These are phyloP conservation scores for Etheostoma spectabile DNA, from an alignment of 2,113 vertebrate genomes.

Conservation along the genomic window DNA sequence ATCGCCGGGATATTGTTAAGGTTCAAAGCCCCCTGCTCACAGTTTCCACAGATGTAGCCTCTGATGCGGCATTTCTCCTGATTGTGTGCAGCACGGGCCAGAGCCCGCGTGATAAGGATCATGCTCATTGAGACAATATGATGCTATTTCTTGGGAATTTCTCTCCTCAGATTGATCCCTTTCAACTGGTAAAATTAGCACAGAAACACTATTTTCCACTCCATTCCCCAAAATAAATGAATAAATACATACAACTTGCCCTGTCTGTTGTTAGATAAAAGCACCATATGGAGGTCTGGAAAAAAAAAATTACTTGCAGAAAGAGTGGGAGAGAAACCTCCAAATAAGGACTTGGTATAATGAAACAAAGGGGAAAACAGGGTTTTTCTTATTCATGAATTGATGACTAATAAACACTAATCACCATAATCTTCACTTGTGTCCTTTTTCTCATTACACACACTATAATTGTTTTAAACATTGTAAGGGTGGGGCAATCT, in stretches of 20 bases:
- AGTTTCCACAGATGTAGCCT: conserved; percentile 50
- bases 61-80: conserved; percentile 61
- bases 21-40: conserved; percentile 50
- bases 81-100: conserved; percentile 60
- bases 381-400: conserved; percentile 46
- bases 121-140: conserved; percentile 70
- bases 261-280: conserved; percentile 54
- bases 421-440: conserved; percentile 31
- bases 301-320: conserved; percentile 42
- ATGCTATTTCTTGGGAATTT: conserved; percentile 73
- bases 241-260: conserved; percentile 65
- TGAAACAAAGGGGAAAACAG: conserved; percentile 23
- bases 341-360: conserved; percentile 46
- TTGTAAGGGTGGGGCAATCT: conserved; percentile 15
- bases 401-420: conserved; percentile 50
- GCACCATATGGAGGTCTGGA: conserved; percentile 40
- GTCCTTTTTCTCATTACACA: conserved; percentile 32
- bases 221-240: conserved; percentile 72
- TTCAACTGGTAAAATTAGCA: conserved; percentile 78
- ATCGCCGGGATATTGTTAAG: conserved; percentile 56
- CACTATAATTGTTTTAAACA: neutral
- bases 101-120: conserved; percentile 68
- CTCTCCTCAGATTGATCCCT: conserved; percentile 66
- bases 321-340: conserved; percentile 35
- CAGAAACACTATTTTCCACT: conserved; percentile 71